Evolutionary conservation across 2,797 vertebrate species (phyloP).

Genomic region (Poecilia gillii): DNA sequence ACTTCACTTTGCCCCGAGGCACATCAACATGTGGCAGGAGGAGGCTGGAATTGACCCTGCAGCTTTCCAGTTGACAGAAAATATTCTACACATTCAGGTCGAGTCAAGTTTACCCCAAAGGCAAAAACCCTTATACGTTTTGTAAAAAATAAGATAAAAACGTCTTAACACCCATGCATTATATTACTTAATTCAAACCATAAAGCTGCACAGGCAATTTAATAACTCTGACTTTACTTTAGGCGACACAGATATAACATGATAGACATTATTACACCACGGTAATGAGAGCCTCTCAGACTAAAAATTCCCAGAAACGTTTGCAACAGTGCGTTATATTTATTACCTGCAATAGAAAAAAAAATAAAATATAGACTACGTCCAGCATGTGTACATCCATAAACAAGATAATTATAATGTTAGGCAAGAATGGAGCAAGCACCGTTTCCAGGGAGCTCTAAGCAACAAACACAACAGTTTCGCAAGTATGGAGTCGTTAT

Average conservation of each 20-base stretch:
- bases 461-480: constrained; percentile 27
- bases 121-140: not conserved
- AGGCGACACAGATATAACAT: not conserved
- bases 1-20: not conserved
- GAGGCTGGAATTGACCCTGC: not conserved
- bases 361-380: constrained; percentile 28
- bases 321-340: constrained; percentile 16
- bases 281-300: no score
- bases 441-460: constrained; percentile 32
- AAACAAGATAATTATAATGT: constrained; percentile 54
- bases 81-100: not conserved
- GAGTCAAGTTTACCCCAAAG: not conserved
- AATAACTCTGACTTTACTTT: not conserved
- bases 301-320: not conserved
- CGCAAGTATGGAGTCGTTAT: not conserved
- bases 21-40: not conserved
- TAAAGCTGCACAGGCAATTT: not conserved
- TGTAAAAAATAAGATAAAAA: not conserved
- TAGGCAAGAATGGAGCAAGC: constrained; percentile 50
- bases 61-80: not conserved
- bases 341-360: constrained; percentile 16
- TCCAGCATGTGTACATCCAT: constrained; percentile 31
- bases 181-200: not conserved
- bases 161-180: not conserved
- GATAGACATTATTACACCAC: no score